Evolutionary conservation across 1,140 invertebrate species (phyloP), one percentile per base, ranked within the genome.

Genomic region (Drosophila pachea): DNA sequence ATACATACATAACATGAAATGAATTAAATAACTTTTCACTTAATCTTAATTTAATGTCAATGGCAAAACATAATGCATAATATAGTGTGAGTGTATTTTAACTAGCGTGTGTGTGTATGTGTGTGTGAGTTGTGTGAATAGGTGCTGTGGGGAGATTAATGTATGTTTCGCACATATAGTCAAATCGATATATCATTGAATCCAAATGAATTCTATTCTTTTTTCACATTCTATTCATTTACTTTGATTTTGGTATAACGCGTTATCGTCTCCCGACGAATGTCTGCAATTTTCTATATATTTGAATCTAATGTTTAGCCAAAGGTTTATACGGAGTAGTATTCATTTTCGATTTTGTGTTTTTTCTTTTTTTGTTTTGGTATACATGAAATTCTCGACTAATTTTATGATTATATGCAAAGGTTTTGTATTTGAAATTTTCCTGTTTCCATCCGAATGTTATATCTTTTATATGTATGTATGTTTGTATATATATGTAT

Each of bases 1-100:
- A 74, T 74, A 74, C 68, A 74, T 74, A 74, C 68, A 74, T 74
- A 74, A 74, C 73, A 72, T 72, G 65, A 72, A 72, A 68, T 72
- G 68, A 74, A 74, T 74, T 74, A 68, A 72, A 74, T 74, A 74
- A 74, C 73, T 74, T 72, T 72, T 70, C 59, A 59, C 73, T 74
- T 74, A 74, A 42, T 59, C 33, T 53, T 43, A 55, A 71, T 32
- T 66, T 56, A 74, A 67, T 60, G 29, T 59, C 47, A 72, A 62
- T 62, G 58, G 59, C 35, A 54, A 72, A 74, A 73, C 56, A 73
- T 70, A 73, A 40, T 48, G 8, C 38, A 56, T 61, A 55, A 56
- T 61, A 55, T 45, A 69, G 45, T 54, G 36, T 40, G 45, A 68
- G 63, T 60, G 55, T 70, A 59, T 65, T 60, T 74, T 40, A 71